Percentiles rank a stretch among this genome's conserved stretches.
Conservation (phyloP, 2,113 vertebrate genomes). For the Cynocephalus volans region DNA sequence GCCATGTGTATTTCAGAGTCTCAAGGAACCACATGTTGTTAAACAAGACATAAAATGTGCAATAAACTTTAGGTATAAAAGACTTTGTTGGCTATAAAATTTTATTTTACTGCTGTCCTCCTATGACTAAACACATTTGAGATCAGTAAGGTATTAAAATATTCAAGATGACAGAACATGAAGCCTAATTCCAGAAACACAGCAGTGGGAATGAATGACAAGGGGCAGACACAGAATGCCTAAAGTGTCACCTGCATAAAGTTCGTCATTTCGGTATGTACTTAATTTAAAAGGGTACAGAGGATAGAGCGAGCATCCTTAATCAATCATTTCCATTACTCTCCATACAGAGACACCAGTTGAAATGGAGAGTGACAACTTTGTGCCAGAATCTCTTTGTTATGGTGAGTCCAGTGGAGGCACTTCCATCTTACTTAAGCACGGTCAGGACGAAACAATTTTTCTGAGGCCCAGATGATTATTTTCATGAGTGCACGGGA, state of each 20-base stretch:
- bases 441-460: not conserved
- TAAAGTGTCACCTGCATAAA: not conserved
- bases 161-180: slow-evolving; percentile 70
- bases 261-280: not conserved
- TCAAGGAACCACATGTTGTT: slow-evolving; percentile 68
- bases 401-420: not conserved
- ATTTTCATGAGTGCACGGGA: not conserved
- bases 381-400: not conserved
- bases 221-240: not conserved
- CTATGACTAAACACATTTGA: slow-evolving; percentile 46
- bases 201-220: slow-evolving; percentile 1
- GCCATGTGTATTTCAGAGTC: slow-evolving; percentile 50
- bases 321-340: not conserved
- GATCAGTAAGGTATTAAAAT: slow-evolving; percentile 78
- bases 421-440: not conserved
- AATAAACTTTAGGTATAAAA: slow-evolving; percentile 79
- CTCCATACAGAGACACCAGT: not conserved
- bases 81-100: slow-evolving; percentile 74
- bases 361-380: not conserved
- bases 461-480: slow-evolving; percentile 50
- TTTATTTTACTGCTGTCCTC: slow-evolving; percentile 75
- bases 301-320: not conserved
- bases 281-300: slow-evolving; percentile 20
- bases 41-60: slow-evolving; percentile 78
- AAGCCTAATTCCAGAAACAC: slow-evolving; percentile 56